Evolutionary conservation across 1,140 invertebrate species (phyloP), one percentile per base, ranked within the genome.

Genomic region (Drosophila mauritiana): DNA sequence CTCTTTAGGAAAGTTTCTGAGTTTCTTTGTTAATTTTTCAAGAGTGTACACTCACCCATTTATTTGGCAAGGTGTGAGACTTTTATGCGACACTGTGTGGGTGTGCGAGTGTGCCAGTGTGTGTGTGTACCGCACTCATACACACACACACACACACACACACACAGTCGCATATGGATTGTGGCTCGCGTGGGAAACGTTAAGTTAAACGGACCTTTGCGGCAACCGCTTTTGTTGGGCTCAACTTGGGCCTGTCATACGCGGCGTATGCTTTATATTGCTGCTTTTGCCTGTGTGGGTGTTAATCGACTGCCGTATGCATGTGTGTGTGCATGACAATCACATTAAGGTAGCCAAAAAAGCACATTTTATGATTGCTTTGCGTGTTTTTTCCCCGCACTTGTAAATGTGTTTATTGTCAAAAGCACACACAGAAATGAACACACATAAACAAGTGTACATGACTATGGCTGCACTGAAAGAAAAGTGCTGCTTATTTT

Each of bases 161-260:
- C 4, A 69, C 48, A 53, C 15, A 46, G n/a, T 12, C 20, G 17
- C 15, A 31, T 37, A 25, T 59, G 39, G 53, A 52, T 53, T 65
- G 72, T 70, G 80, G 79, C 45, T 49, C 73, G 72, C 73, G 36
- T 75, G 73, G 73, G 72, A 76, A 67, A 42, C 73, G 73, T 88
- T 88, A 84, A 80, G 77, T 84, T 84, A 84, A 84, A 85, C 77
- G 81, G 77, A 85, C 81, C 81, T 85, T 80, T 80, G 81, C 81
- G 80, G 54, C 82, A 49, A 20, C 8, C 72, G 65, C 57, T 80
- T 85, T 77, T 76, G 58, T 58, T 37, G 53, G 52, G 25, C 53
- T 42, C 65, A 43, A 46, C 55, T 57, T 49, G 55, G 15, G 39
- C 37, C 73, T 63, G 39, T 64, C 69, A 75, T 73, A 73, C 37